Evolutionary conservation across 2,888 invertebrate species (phyloP).

Genomic region (Pasiphila rectangulata): DNA sequence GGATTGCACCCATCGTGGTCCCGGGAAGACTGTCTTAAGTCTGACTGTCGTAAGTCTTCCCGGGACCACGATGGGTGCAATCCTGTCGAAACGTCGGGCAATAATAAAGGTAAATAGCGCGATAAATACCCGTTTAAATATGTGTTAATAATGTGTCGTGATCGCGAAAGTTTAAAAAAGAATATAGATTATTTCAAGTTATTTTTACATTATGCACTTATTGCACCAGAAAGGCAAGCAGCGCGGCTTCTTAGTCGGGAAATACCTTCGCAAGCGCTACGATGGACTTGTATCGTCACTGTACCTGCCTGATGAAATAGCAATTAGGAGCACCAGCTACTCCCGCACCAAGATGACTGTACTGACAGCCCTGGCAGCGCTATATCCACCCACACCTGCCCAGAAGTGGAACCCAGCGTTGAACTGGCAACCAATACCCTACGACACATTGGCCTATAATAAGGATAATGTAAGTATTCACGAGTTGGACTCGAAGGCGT

Average conservation of each 20-base stretch:
- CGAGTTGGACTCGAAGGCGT: too few relatives aligned
- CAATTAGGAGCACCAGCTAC: constrained; percentile 83
- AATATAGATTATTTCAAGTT: background rate
- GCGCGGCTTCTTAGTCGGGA: constrained; percentile 72
- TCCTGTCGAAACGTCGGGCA: too few relatives aligned
- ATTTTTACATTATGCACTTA: background rate
- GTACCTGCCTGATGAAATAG: constrained; percentile 73
- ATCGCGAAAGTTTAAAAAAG: too few relatives aligned
- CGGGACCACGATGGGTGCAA: too few relatives aligned
- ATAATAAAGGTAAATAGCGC: too few relatives aligned
- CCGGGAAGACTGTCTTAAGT: too few relatives aligned
- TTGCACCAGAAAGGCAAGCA: constrained; percentile 73
- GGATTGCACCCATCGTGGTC: too few relatives aligned
- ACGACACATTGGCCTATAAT: constrained; percentile 53
- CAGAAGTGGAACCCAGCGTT: constrained; percentile 81
- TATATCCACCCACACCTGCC: constrained; percentile 82
- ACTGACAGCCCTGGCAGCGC: constrained; percentile 83
- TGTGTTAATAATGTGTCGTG: too few relatives aligned
- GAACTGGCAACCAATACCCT: constrained; percentile 86
- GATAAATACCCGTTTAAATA: too few relatives aligned
- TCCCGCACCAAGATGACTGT: constrained; percentile 89
- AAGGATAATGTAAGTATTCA: constrained; percentile 70
- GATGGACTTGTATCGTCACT: constrained; percentile 63
- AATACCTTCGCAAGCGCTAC: constrained; percentile 69
- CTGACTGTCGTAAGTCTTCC: too few relatives aligned